These are phyloP conservation scores for Phocides pigmalion DNA, from an alignment of 1,140 invertebrate species.

Conservation along the genomic window DNA sequence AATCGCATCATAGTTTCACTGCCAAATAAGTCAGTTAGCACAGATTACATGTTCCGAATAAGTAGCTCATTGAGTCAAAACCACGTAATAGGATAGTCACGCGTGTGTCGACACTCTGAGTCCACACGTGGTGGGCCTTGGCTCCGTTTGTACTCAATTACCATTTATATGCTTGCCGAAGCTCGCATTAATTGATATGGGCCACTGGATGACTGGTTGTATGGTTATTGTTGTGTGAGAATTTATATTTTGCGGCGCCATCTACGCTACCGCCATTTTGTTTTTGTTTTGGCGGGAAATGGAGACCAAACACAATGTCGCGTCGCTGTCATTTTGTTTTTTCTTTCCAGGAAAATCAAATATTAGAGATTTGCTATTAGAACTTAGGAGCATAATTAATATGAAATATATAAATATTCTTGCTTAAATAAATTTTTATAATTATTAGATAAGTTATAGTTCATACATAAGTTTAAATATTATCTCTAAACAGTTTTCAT, in stretches of 20 bases:
- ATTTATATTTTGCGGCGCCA: too few species aligned
- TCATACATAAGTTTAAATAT: too few species aligned
- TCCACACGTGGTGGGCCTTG: conserved; percentile 43
- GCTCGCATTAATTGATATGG: conserved; percentile 9
- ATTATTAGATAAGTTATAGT: too few species aligned
- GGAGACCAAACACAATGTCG: too few species aligned
- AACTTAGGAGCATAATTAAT: too few species aligned
- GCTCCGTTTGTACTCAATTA: conserved; percentile 41
- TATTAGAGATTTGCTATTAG: too few species aligned
- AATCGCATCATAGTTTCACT: conserved; percentile 1
- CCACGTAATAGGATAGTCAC: conserved; percentile 32
- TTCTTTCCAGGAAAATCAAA: too few species aligned
- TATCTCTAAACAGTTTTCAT: too few species aligned
- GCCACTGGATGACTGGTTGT: background rate
- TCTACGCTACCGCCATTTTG: background rate
- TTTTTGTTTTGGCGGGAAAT: background rate
- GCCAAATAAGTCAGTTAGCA: conserved; percentile 17
- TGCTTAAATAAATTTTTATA: too few species aligned
- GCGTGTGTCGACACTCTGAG: conserved; percentile 36
- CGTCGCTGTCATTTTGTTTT: too few species aligned
- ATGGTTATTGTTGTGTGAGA: too few species aligned
- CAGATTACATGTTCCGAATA: conserved; percentile 19
- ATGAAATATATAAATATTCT: too few species aligned
- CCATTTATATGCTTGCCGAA: conserved; percentile 31
- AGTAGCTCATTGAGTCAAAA: conserved; percentile 23